Conservation (phyloP, 2,888 invertebrate genomes). For the Cinara cedri region DNA sequence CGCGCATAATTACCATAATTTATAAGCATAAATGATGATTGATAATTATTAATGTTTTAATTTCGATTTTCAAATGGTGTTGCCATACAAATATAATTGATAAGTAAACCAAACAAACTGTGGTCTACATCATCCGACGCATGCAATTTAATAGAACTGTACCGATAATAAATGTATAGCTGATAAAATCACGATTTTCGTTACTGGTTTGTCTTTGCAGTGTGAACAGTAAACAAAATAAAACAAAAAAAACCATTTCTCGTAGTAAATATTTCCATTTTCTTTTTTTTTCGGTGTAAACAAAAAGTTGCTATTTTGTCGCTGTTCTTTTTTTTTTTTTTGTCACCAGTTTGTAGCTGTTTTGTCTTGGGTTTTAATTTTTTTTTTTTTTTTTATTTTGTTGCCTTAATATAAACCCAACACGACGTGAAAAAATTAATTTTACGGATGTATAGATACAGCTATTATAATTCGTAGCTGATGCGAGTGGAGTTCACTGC, state of each 20-base stretch:
- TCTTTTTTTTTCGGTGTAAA: conserved; percentile 1
- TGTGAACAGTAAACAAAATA: background rate
- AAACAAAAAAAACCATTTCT: background rate
- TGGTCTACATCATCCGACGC: no score
- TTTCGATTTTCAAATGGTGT: background rate
- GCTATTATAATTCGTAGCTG: no score
- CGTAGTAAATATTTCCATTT: background rate
- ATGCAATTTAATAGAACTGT: no score
- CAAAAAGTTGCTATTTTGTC: background rate
- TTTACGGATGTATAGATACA: no score
- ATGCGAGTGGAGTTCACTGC: no score
- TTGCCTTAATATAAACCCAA: background rate
- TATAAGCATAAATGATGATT: no score
- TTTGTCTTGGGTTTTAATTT: background rate
- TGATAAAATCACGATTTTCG: background rate
- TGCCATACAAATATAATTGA: no score
- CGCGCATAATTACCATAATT: background rate
- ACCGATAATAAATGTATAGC: background rate
- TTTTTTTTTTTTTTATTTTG: background rate
- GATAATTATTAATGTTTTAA: background rate
- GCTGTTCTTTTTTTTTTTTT: background rate
- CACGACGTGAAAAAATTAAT: background rate
- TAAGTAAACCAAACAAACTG: no score
- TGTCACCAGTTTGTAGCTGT: background rate
- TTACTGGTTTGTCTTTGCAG: background rate